Conservation (phyloP, 1,140 invertebrate genomes). For the Drosophila kepulauana region DNA sequence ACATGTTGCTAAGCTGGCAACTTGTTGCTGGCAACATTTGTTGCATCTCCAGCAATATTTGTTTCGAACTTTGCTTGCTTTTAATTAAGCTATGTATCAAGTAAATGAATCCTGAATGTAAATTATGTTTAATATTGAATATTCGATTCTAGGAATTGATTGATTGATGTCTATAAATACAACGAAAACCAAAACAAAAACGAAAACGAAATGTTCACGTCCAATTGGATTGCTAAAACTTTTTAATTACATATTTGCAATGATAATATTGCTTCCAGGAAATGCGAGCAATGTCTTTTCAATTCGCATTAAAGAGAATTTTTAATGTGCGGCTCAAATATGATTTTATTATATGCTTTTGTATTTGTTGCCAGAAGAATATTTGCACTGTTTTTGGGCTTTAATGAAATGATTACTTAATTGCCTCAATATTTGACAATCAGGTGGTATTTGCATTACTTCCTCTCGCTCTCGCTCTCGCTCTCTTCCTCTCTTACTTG, state of each 20-base stretch:
- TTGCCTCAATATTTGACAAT: slow-evolving; percentile 53
- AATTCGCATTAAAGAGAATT: background rate
- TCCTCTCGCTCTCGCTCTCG: slow-evolving; percentile 5
- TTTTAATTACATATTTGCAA: background rate
- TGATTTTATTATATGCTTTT: background rate
- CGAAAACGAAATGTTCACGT: no score
- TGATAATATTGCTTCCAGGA: background rate
- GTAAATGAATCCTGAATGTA: background rate
- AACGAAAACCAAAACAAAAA: no score
- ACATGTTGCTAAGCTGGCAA: slow-evolving; percentile 57
- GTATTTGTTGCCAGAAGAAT: background rate
- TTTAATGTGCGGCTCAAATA: background rate
- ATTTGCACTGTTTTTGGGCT: slow-evolving; percentile 9
- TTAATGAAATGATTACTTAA: slow-evolving; percentile 38
- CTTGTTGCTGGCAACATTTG: slow-evolving; percentile 49
- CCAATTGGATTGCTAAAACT: no score
- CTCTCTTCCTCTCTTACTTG: background rate
- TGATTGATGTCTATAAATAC: no score
- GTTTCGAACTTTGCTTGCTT: background rate
- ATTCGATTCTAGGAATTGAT: background rate
- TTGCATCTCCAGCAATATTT: background rate
- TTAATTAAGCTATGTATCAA: background rate
- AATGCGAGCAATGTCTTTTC: background rate
- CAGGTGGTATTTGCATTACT: slow-evolving; percentile 26
- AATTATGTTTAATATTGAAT: background rate